Conservation (phyloP, 2,113 vertebrate species). For the Crotalus tigris region DNA sequence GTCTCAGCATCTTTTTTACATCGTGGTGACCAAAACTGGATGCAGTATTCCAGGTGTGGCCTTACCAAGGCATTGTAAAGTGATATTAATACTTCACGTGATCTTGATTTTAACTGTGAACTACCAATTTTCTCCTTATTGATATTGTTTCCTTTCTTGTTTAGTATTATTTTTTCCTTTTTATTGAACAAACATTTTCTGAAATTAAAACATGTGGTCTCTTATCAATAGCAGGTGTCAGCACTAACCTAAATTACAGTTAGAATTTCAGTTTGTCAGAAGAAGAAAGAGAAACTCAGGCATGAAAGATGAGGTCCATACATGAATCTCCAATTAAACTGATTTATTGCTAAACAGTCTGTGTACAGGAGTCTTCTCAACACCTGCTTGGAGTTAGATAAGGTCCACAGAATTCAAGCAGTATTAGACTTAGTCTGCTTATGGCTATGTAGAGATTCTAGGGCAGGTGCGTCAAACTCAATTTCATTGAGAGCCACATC, state of each 20-base stretch:
- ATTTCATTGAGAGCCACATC: no score
- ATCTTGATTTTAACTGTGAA: background rate
- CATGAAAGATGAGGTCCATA: background rate
- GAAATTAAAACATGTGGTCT: background rate
- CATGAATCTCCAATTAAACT: background rate
- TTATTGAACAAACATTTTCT: background rate
- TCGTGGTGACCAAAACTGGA: no score
- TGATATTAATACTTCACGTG: no score
- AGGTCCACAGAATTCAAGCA: background rate
- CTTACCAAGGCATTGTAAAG: no score
- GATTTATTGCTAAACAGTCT: background rate
- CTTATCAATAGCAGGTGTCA: background rate
- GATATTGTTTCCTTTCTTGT: background rate
- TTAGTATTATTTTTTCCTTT: background rate
- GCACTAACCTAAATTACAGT: background rate
- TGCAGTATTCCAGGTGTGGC: no score
- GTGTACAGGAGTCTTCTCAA: background rate
- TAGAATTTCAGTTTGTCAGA: background rate
- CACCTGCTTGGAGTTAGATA: background rate
- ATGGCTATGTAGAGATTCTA: background rate
- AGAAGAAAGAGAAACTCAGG: background rate
- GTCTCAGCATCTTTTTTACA: no score
- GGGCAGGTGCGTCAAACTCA: background rate
- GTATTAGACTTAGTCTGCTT: background rate
- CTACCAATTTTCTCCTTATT: background rate